A percentile compares a stretch with the other conserved stretches of the same genome.
Evolutionary conservation across 2,888 invertebrate genomes (phyloP).

Genomic region (Xanthia icteritia): DNA sequence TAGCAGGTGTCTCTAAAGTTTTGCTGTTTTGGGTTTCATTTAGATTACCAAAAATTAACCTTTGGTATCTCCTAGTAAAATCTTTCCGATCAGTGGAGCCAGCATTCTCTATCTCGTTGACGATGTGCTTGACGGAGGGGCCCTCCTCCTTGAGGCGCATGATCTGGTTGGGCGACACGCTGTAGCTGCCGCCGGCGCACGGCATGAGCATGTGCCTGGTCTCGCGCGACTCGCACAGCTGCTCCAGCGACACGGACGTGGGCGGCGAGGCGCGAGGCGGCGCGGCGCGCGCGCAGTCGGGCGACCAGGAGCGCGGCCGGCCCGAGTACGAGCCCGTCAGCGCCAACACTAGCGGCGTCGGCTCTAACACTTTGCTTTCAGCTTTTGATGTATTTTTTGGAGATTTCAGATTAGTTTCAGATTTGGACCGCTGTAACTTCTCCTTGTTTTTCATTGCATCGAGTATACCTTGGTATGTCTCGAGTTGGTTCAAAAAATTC

Average conservation of each 20-base stretch:
- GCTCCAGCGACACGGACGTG: constrained; percentile 93
- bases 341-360: constrained; percentile 91
- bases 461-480: constrained; percentile 98
- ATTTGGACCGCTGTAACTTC: constrained; percentile 97
- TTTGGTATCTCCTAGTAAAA: constrained; percentile 75
- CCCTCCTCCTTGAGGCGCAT: constrained; percentile 94
- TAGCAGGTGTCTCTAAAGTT: constrained; percentile 66
- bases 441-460: constrained; percentile 99
- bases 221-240: constrained; percentile 82
- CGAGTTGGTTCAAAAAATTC: constrained; percentile 97
- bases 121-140: constrained; percentile 92
- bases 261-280: constrained; percentile 91
- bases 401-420: constrained; percentile 96
- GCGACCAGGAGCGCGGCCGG: constrained; percentile 94
- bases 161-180: constrained; percentile 97
- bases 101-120: constrained; percentile 93
- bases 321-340: constrained; percentile 84
- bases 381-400: constrained; percentile 90
- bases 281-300: constrained; percentile 91
- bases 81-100: constrained; percentile 82
- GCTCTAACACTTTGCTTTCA: constrained; percentile 91
- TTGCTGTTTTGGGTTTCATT: constrained; percentile 70
- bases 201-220: constrained; percentile 95
- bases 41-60: constrained; percentile 75
- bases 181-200: constrained; percentile 96